phyloP scores from a whole-genome alignment of 2,888 invertebrate genomes.

The Cheilosia vulpina region DNA sequence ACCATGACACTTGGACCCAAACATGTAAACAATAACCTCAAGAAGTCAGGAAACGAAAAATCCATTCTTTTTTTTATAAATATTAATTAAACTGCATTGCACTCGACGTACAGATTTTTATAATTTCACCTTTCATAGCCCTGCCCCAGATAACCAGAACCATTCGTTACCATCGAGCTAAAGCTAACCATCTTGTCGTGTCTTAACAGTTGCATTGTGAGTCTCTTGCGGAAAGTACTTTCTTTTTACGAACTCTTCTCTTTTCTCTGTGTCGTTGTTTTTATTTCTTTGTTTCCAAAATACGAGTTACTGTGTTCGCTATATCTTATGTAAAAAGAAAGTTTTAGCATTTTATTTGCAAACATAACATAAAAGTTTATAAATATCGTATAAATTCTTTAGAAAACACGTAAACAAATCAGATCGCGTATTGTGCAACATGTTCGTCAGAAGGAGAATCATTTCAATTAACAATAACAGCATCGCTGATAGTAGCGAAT shows the following conservation, averaged over 20 bases:
- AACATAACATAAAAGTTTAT: conserved; percentile 4
- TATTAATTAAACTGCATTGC: conserved; percentile 21
- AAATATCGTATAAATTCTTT: neutral
- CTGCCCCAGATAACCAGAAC: conserved; percentile 20
- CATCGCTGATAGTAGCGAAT: conserved; percentile 22
- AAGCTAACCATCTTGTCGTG: conserved; percentile 19
- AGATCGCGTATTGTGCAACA: conserved; percentile 26
- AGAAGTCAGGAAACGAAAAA: neutral
- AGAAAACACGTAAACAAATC: neutral
- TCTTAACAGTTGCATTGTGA: conserved; percentile 61
- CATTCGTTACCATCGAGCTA: neutral
- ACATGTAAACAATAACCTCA: conserved; percentile 10
- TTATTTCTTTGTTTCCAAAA: conserved; percentile 32
- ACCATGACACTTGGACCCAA: neutral
- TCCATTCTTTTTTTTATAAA: neutral
- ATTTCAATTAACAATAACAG: conserved; percentile 65
- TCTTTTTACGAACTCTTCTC: conserved; percentile 48
- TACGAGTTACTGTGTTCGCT: conserved; percentile 17
- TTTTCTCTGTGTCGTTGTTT: conserved; percentile 29
- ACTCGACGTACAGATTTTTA: neutral
- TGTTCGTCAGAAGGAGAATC: conserved; percentile 58
- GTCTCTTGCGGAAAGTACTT: conserved; percentile 63
- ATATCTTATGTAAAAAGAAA: conserved; percentile 62
- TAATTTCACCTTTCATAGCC: conserved; percentile 51
- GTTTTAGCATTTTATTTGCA: conserved; percentile 30